Evolutionary conservation across 2,888 invertebrate genomes (phyloP).

Genomic region (Operophtera brumata): DNA sequence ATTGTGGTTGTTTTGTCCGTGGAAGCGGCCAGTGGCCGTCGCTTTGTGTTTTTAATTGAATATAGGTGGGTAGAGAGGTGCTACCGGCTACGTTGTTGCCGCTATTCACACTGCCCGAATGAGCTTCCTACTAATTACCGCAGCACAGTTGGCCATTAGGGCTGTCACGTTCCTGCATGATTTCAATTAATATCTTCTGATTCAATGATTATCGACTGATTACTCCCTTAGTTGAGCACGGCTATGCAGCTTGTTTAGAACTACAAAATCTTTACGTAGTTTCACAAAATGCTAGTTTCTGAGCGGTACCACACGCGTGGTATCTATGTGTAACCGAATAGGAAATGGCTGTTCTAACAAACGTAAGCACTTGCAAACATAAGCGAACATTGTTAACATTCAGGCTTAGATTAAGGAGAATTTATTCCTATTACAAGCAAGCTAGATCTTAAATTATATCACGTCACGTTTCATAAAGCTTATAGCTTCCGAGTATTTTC

Average conservation of each 20-base stretch:
- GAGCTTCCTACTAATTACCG: conserved; percentile 71
- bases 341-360: conserved; percentile 2
- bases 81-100: conserved; percentile 67
- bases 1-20: conserved; percentile 38
- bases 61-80: conserved; percentile 51
- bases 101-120: conserved; percentile 63
- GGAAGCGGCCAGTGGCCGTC: conserved; percentile 39
- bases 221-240: neutral
- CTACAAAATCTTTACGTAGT: conserved; percentile 3
- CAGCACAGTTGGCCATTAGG: conserved; percentile 46
- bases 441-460: conserved; percentile 7
- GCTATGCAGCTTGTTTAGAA: neutral
- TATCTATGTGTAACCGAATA: neutral
- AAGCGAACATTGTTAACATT: conserved; percentile 10
- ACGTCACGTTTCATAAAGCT: conserved; percentile 9
- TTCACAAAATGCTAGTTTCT: neutral
- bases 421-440: neutral
- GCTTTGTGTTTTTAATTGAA: conserved; percentile 68
- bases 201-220: conserved; percentile 5
- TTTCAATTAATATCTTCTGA: conserved; percentile 5
- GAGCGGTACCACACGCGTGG: neutral
- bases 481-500: conserved; percentile 8
- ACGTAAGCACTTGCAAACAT: conserved; percentile 4
- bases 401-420: conserved; percentile 12
- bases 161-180: conserved; percentile 37